These are phyloP conservation scores for Silurus aristotelis DNA, from an alignment of 2,797 vertebrate genomes.

Conservation along the genomic window DNA sequence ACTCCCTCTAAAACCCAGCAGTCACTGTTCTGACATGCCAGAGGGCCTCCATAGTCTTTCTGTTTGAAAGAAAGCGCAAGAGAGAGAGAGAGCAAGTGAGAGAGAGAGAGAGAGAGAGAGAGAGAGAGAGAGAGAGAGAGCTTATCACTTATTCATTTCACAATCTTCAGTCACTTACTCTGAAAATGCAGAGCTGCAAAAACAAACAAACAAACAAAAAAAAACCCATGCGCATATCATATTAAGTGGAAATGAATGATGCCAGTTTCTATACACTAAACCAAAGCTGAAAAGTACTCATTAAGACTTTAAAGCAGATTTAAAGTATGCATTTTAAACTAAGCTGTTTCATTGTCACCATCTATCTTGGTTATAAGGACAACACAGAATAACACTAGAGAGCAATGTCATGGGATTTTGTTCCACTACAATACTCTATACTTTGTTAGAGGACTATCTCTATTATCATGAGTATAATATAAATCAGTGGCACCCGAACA, in stretches of 20 bases:
- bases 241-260: slow-evolving; percentile 29
- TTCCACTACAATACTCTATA: neutral
- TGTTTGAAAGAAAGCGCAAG: slow-evolving; percentile 62
- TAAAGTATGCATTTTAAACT: neutral
- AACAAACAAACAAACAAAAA: too few species aligned
- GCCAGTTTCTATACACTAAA: slow-evolving; percentile 9
- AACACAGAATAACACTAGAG: neutral
- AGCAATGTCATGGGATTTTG: neutral
- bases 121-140: neutral
- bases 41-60: slow-evolving; percentile 93
- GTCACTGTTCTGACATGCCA: slow-evolving; percentile 89
- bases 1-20: slow-evolving; percentile 97
- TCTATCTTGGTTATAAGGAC: neutral
- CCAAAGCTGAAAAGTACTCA: neutral
- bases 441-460: neutral
- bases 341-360: neutral
- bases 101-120: slow-evolving; percentile 1
- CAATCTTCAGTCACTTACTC: slow-evolving; percentile 29
- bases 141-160: slow-evolving; percentile 47
- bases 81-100: slow-evolving; percentile 1
- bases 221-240: neutral
- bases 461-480: neutral
- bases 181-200: slow-evolving; percentile 33
- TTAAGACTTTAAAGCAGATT: neutral
- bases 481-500: neutral